Evolutionary conservation across 2,888 invertebrate genomes (phyloP).

Genomic region (Scrobipalpa atriplicella): DNA sequence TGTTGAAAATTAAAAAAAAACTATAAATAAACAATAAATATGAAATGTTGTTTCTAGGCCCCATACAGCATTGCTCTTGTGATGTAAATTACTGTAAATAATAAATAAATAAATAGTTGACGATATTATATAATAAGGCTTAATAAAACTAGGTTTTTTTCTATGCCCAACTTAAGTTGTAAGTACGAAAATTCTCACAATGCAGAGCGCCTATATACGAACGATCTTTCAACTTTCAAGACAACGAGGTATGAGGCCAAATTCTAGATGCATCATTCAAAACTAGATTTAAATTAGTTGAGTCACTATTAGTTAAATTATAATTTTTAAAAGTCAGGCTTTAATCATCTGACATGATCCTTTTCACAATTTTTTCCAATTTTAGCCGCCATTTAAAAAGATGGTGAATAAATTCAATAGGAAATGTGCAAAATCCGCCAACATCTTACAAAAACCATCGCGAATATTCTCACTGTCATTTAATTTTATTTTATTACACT

Average conservation of each 20-base stretch:
- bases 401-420: too few species aligned
- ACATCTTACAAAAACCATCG: too few species aligned
- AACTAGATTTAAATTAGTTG: too few species aligned
- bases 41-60: slow-evolving; percentile 48
- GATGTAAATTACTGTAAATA: slow-evolving; percentile 83
- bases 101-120: slow-evolving; percentile 52
- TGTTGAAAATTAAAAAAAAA: slow-evolving; percentile 36
- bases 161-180: slow-evolving; percentile 59
- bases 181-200: slow-evolving; percentile 64
- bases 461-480: too few species aligned
- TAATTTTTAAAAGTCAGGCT: too few species aligned
- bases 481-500: too few species aligned
- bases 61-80: slow-evolving; percentile 67
- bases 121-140: slow-evolving; percentile 57
- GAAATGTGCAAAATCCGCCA: too few species aligned
- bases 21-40: slow-evolving; percentile 31
- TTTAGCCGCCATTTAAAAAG: too few species aligned
- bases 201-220: slow-evolving; percentile 33
- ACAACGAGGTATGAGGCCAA: neutral
- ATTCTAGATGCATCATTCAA: too few species aligned
- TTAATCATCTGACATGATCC: too few species aligned
- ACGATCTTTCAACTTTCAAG: neutral
- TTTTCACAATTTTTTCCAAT: too few species aligned
- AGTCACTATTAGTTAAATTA: too few species aligned
- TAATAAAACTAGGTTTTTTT: slow-evolving; percentile 55